phyloP scores from a whole-genome alignment of 2,113 vertebrate species.

The Podarcis raffonei region DNA sequence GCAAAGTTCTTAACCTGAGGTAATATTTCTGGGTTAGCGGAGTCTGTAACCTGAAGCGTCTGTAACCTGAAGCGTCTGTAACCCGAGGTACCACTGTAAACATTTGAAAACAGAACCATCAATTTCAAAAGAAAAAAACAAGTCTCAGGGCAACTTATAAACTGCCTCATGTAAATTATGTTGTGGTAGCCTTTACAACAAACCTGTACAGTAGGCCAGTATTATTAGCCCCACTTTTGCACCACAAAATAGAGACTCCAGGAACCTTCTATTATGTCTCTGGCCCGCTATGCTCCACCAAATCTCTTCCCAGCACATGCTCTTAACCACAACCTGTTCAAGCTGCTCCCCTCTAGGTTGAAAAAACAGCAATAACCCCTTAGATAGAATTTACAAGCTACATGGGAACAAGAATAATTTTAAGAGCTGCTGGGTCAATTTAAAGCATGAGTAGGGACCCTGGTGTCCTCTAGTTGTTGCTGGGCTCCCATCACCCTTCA shows the following conservation, averaged over 20 bases:
- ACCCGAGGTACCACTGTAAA: too few species aligned
- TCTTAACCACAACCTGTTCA: not conserved
- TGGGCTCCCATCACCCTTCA: too few species aligned
- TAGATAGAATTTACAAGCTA: too few species aligned
- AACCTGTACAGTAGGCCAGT: not conserved
- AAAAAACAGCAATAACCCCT: not conserved
- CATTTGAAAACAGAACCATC: not conserved
- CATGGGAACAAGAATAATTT: not conserved
- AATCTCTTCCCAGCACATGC: not conserved
- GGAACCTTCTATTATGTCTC: not conserved
- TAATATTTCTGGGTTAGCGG: too few species aligned
- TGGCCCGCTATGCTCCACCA: not conserved
- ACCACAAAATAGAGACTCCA: not conserved
- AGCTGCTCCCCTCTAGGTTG: not conserved
- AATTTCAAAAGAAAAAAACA: not conserved
- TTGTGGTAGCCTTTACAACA: not conserved
- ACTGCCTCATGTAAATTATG: not conserved
- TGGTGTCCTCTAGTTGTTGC: too few species aligned
- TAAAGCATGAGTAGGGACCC: too few species aligned
- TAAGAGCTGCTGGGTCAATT: not conserved
- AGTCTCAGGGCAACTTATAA: too few species aligned
- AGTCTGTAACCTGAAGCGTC: too few species aligned
- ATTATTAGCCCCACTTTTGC: not conserved
- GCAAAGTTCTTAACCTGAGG: too few species aligned
- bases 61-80: too few species aligned